Evolutionary conservation across 2,888 invertebrate species (phyloP).

Genomic region (Sepioteuthis lessoniana): DNA sequence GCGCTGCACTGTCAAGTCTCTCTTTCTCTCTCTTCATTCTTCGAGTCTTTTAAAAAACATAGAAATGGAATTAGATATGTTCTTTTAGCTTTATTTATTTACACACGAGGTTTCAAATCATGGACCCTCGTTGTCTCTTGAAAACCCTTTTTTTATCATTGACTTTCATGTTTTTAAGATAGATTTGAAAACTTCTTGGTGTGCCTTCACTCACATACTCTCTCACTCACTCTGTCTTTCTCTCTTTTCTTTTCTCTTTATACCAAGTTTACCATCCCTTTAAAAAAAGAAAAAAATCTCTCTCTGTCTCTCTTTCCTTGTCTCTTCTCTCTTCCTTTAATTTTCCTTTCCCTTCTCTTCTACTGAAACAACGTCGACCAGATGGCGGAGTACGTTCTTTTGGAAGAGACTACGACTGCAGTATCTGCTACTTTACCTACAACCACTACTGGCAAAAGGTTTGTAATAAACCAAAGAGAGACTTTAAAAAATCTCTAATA

Average conservation of each 20-base stretch:
- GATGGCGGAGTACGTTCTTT: conserved; percentile 13
- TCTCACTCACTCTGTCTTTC: too few species aligned
- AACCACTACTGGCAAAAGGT: not conserved
- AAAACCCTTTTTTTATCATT: too few species aligned
- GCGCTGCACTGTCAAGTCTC: too few species aligned
- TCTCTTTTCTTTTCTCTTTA: not conserved
- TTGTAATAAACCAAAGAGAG: not conserved
- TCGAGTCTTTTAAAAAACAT: not conserved
- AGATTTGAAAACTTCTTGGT: too few species aligned
- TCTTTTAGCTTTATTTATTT: not conserved
- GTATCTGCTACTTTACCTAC: not conserved
- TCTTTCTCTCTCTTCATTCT: not conserved
- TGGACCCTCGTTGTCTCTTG: not conserved
- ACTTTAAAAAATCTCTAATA: not conserved
- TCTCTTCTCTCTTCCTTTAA: not conserved
- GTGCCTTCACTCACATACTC: too few species aligned
- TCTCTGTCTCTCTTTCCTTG: not conserved
- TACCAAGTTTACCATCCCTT: conserved; percentile 33
- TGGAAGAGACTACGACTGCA: not conserved
- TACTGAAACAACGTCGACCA: not conserved
- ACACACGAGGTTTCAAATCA: not conserved
- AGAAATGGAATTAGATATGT: not conserved
- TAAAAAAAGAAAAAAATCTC: too few species aligned
- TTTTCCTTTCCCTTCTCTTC: not conserved
- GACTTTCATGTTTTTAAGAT: too few species aligned